Evolutionary conservation across 2,888 invertebrate species (phyloP), one percentile per base, ranked within the genome.

Genomic region (Cataglyphis rosenhaueri): DNA sequence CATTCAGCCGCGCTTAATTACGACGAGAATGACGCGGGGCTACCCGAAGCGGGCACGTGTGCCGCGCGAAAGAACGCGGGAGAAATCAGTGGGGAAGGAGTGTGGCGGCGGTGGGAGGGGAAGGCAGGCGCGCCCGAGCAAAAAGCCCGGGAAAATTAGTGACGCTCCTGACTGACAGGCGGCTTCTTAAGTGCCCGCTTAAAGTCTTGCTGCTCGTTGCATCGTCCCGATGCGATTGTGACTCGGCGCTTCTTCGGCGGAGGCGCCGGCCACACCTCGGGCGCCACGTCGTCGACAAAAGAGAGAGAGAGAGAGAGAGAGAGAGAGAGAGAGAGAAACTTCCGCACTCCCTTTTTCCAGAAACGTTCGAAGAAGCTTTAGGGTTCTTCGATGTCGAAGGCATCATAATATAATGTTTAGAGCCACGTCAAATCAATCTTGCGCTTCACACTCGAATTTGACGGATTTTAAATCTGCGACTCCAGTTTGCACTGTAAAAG

Each of bases 231-330:
- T 48, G 78, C 62, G 48, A 48, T 48, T 25, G 84, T 91, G 92
- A 92, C 90, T 91, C 66, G 87, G 86, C 89, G 86, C 85, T 84
- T 92, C 91, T 87, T 87, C 87, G 87, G 6, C 86, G 84, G 79
- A 89, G 92, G 90, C 92, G 92, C 91, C 92, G 88, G 83, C 91
- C 92, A 92, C 92, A 92, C 92, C 92, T 92, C 85, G 91, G 91
- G 92, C 92, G 92, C 92, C 92, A 91, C 89, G 81, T 59, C 89
- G 81, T 59, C 88, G 90, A 89, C 91, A 91, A 85, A 86, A n/a
- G n/a, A 52, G 52, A 52, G 48, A n/a, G 41, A 44, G 4, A 41
- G 3, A 41, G 12, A 41, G 84, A 44, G 4, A 41, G 12, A 41
- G 48, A n/a, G 41, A 44, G 4, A 41, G 41, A 41, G 91, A 85